Evolutionary conservation across 2,797 vertebrate species (phyloP).

Genomic region (Liasis olivaceus): DNA sequence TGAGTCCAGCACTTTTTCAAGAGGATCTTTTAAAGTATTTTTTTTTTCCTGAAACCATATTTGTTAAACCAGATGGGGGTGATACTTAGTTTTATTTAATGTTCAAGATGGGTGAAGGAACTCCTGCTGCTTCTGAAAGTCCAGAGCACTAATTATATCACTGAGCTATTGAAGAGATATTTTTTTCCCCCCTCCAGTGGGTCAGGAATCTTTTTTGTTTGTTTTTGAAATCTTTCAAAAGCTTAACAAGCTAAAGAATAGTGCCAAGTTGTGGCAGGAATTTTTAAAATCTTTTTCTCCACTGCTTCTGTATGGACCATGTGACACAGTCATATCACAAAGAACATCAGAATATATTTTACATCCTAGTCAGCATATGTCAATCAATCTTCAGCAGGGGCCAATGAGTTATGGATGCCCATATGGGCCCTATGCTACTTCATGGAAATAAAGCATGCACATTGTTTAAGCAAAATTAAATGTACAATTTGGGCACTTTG

Average conservation of each 20-base stretch:
- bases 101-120: background rate
- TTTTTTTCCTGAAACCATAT: background rate
- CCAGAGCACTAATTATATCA: background rate
- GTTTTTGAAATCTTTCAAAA: background rate
- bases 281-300: background rate
- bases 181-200: background rate
- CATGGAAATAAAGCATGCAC: background rate
- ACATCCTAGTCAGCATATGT: background rate
- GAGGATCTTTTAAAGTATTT: background rate
- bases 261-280: background rate
- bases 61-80: background rate
- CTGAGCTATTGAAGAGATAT: background rate
- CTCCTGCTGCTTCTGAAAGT: background rate
- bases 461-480: background rate
- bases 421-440: background rate
- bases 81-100: background rate
- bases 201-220: background rate
- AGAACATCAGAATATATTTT: background rate
- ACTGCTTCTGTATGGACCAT: background rate
- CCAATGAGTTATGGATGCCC: background rate
- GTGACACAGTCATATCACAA: background rate
- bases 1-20: background rate
- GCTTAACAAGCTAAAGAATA: background rate
- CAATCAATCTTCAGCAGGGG: background rate
- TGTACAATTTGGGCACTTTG: background rate